phyloP scores from a whole-genome alignment of 30 jellyfish, hydroid and myxozoan species.

The Chironex yamaguchii region DNA sequence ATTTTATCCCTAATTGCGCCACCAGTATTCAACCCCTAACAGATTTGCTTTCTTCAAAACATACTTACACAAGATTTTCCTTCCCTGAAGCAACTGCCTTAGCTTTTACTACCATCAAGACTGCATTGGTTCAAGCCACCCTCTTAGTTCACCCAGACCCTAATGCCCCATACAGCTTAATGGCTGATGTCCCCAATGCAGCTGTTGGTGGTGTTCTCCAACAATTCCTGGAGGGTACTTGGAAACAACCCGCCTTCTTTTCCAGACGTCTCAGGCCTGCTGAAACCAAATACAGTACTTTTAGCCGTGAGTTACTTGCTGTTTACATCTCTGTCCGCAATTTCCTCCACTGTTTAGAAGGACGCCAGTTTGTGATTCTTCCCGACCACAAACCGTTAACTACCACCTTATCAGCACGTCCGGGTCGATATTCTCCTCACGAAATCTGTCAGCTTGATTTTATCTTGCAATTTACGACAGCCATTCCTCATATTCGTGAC shows the following conservation, averaged over 20 bases:
- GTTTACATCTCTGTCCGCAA: too few relatives aligned
- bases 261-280: too few relatives aligned
- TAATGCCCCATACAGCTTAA: slow-evolving; percentile 20
- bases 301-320: too few relatives aligned
- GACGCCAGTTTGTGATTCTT: background rate
- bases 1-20: slow-evolving; percentile 26
- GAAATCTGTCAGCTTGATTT: background rate
- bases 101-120: too few relatives aligned
- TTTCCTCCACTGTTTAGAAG: background rate
- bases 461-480: background rate
- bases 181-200: slow-evolving; percentile 18
- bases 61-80: background rate
- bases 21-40: background rate
- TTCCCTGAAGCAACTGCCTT: background rate
- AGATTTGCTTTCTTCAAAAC: background rate
- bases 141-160: slow-evolving; percentile 14
- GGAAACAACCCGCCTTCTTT: too few relatives aligned
- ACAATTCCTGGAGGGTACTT: too few relatives aligned
- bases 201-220: slow-evolving; percentile 28
- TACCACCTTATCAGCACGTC: too few relatives aligned
- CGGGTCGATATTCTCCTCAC: too few relatives aligned
- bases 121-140: slow-evolving; percentile 5
- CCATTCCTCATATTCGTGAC: background rate
- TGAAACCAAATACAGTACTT: slow-evolving; percentile 5
- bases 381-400: slow-evolving; percentile 20